Evolutionary conservation across 2,888 invertebrate genomes (phyloP).

Genomic region (Stenchaetothrips biformis): DNA sequence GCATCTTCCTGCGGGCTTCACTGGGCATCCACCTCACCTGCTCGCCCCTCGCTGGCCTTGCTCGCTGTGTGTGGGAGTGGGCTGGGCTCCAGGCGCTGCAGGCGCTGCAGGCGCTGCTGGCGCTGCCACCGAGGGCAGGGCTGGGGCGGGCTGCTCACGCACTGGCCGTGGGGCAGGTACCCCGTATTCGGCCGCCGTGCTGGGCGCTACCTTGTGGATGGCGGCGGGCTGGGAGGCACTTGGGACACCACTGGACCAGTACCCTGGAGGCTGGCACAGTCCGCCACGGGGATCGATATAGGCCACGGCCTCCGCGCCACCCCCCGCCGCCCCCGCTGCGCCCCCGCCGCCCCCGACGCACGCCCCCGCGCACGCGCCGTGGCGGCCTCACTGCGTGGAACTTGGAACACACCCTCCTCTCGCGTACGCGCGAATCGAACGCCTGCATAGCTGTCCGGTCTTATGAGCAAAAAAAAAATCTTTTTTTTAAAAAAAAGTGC

Average conservation of each 20-base stretch:
- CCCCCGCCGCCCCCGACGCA: neutral
- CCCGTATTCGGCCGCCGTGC: no score
- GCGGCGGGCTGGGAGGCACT: conserved; percentile 4
- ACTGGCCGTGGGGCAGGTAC: neutral
- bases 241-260: conserved; percentile 10
- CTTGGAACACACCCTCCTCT: no score
- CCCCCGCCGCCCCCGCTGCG: neutral
- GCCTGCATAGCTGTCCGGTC: no score
- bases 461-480: no score
- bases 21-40: no score
- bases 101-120: no score
- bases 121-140: neutral
- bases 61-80: no score
- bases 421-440: no score
- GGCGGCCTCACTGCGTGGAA: no score
- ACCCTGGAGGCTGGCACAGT: neutral
- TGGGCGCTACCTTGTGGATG: neutral
- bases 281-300: neutral
- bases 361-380: neutral
- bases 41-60: no score
- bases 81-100: no score
- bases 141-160: neutral
- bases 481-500: no score
- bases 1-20: neutral
- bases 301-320: neutral